These are phyloP conservation scores for Microhierax caerulescens DNA, from an alignment of 2,797 vertebrate species.

Conservation along the genomic window DNA sequence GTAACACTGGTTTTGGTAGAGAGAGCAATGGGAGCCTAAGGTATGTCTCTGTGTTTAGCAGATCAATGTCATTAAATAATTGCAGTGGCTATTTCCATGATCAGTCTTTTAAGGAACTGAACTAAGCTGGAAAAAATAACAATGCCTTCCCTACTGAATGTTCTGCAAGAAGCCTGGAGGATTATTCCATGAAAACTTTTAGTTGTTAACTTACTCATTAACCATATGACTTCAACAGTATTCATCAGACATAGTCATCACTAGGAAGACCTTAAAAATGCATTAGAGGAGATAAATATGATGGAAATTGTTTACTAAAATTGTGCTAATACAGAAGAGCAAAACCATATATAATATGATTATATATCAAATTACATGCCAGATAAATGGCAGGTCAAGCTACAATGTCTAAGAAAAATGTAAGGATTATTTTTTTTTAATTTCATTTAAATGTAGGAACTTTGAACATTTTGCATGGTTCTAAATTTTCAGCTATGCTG, in stretches of 20 bases:
- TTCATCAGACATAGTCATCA: not conserved
- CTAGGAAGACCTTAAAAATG: not conserved
- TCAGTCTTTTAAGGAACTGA: not conserved
- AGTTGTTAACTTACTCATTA: not conserved
- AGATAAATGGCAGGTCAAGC: not conserved
- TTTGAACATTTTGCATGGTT: not conserved
- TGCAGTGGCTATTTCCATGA: not conserved
- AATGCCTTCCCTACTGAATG: not conserved
- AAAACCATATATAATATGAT: not conserved
- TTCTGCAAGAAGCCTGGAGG: not conserved
- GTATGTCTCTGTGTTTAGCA: not conserved
- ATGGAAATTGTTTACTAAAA: not conserved
- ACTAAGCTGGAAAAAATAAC: not conserved
- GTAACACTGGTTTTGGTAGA: not conserved
- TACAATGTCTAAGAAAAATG: not conserved
- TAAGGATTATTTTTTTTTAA: not conserved
- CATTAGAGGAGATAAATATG: not conserved
- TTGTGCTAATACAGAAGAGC: not conserved
- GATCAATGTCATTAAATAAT: not conserved
- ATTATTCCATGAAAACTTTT: not conserved
- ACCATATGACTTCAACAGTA: not conserved
- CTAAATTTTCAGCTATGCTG: not conserved
- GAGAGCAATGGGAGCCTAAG: not conserved
- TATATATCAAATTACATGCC: not conserved
- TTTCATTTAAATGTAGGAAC: not conserved